Conservation (phyloP, 2,113 vertebrate species). For the Sylvia atricapilla region DNA sequence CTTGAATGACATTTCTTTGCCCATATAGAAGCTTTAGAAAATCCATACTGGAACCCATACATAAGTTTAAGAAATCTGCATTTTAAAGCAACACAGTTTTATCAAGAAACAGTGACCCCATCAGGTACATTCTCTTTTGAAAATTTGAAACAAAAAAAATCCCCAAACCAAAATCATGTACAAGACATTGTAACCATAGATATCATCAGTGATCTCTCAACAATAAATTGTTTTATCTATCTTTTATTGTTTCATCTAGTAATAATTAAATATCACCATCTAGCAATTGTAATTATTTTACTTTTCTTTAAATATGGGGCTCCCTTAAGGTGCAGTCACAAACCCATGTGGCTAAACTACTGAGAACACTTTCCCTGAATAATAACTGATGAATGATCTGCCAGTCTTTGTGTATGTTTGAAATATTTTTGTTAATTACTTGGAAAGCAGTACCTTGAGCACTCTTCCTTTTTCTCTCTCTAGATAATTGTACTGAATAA, state of each 20-base stretch:
- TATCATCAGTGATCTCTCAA: not conserved
- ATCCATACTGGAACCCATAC: not conserved
- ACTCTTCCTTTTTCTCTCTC: not conserved
- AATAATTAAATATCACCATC: not conserved
- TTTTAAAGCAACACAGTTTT: not conserved
- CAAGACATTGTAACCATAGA: not conserved
- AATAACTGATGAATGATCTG: slow-evolving; percentile 4
- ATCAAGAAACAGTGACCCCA: not conserved
- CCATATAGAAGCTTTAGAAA: not conserved
- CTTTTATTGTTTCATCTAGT: not conserved
- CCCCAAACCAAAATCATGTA: not conserved
- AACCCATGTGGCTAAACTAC: not conserved
- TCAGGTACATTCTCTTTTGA: not conserved
- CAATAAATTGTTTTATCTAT: not conserved
- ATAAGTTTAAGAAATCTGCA: not conserved
- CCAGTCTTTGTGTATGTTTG: not conserved
- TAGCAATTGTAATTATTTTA: not conserved
- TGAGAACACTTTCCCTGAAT: not conserved
- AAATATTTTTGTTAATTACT: slow-evolving; percentile 52
- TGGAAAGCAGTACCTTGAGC: slow-evolving; percentile 37
- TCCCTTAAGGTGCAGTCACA: not conserved
- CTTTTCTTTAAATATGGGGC: not conserved
- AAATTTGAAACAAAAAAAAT: not conserved
- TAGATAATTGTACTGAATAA: slow-evolving; percentile 19
- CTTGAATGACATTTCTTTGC: not conserved